Conservation (phyloP, 1,140 invertebrate genomes). For the Metopolophium dirhodum region DNA sequence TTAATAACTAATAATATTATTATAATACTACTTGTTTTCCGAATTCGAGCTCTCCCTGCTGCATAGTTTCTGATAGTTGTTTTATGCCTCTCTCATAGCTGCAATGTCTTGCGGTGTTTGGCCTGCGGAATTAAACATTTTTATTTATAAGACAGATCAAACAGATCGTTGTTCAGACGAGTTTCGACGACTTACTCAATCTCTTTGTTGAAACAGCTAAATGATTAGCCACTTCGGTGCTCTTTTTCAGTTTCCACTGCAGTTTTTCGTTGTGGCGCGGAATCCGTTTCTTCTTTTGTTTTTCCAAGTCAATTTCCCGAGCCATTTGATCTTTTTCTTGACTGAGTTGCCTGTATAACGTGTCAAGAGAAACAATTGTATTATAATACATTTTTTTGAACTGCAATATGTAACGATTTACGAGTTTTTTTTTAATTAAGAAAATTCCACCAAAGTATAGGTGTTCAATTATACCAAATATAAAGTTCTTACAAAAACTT, state of each 20-base stretch:
- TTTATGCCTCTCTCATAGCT: slow-evolving; percentile 48
- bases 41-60: slow-evolving; percentile 50
- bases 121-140: slow-evolving; percentile 20
- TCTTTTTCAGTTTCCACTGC: slow-evolving; percentile 81
- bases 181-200: neutral
- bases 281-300: slow-evolving; percentile 77
- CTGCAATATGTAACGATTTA: neutral
- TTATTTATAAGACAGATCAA: too few species aligned
- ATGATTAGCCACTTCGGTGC: slow-evolving; percentile 71
- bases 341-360: slow-evolving; percentile 65
- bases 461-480: too few species aligned
- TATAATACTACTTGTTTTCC: slow-evolving; percentile 33
- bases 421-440: neutral
- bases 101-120: slow-evolving; percentile 50
- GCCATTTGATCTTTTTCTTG: slow-evolving; percentile 74
- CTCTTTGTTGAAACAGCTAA: slow-evolving; percentile 62
- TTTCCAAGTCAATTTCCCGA: slow-evolving; percentile 75
- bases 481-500: neutral
- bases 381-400: neutral
- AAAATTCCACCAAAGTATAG: neutral
- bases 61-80: slow-evolving; percentile 41
- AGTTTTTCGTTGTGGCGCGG: slow-evolving; percentile 85
- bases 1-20: neutral
- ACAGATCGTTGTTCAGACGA: neutral
- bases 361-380: neutral